Percentiles rank a stretch among this genome's conserved stretches.
These are phyloP conservation scores for Ormyrus nitidulus DNA, from an alignment of 2,888 invertebrate genomes.

Conservation along the genomic window DNA sequence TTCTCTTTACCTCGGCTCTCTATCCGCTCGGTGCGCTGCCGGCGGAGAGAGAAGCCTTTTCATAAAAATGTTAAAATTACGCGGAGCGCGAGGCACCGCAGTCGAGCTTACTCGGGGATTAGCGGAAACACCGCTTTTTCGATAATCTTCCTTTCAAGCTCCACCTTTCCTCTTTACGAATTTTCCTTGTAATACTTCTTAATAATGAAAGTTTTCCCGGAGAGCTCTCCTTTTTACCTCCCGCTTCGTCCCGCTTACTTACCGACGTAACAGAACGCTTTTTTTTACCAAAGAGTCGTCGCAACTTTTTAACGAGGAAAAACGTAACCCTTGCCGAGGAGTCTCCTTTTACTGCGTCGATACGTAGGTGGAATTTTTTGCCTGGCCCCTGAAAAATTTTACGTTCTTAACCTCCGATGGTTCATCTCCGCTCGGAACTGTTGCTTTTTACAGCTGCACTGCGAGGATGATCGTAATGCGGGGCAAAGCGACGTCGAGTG, in stretches of 20 bases:
- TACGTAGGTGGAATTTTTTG: conserved; percentile 9
- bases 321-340: conserved; percentile 52
- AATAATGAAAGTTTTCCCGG: conserved; percentile 62
- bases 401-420: background rate
- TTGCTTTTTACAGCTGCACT: background rate
- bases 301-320: conserved; percentile 64
- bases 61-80: conserved; percentile 55
- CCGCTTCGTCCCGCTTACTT: too few species aligned
- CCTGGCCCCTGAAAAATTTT: background rate
- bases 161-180: conserved; percentile 15
- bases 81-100: conserved; percentile 8
- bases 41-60: conserved; percentile 27
- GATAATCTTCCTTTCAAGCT: conserved; percentile 59
- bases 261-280: too few species aligned
- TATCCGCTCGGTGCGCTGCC: background rate
- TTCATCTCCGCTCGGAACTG: background rate
- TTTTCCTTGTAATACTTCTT: conserved; percentile 62
- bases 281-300: background rate
- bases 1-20: conserved; percentile 31
- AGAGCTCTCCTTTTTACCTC: too few species aligned
- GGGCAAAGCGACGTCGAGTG: background rate
- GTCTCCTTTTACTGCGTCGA: background rate
- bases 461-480: too few species aligned
- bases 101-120: conserved; percentile 41
- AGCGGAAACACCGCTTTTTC: conserved; percentile 42